Base-by-base conservation (phyloP, 2,797 vertebrate genomes). In the Pipistrellus kuhlii region DNA sequence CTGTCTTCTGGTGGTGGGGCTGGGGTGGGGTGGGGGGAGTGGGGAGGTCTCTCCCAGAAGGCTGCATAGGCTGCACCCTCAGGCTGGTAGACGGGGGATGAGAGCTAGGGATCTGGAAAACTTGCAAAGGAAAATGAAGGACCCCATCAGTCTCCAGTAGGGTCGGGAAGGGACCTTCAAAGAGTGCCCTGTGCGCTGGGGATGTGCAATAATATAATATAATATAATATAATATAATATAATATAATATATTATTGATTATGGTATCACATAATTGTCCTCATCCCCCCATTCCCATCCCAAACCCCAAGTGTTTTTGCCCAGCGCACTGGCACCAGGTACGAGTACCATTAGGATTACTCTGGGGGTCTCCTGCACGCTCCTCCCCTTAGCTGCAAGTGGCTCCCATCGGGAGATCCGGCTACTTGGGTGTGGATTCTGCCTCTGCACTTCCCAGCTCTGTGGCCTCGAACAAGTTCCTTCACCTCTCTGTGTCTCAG, bases 101-200 rank as follows among this genome's bases (percentile, higher is more conserved):
- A 91, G 69, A 71, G 78, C 81, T 44, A 88, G 55, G 51, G 8
- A 66, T 72, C 35, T 11, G 87, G 85, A n/a, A 95, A 35, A 68
- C 38, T 1, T 21, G 35, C 55, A 30, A 62, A 5, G 62, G 48
- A 12, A 27, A 51, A 14, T 18, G 20, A 32, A 85, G 81, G 38
- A 76, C 41, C 38, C 57, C 10, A 44, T 2, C 51, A 2, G 68
- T 32, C 15, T 18, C 0, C 0, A 0, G 1, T 11, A 17, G 15
- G 3, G 17, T 2, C 0, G 0, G 15, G 13, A 0, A 53, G 53
- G 8, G 11, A 15, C 59, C n/a, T 30, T 69, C 18, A 1, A 9
- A 14, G 14, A 41, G 41, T 27, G 78, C 35, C 46, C 10, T 15
- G 14, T 0, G 30, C 1, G 2, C 38, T 23, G 8, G 32, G 32